phyloP scores from a whole-genome alignment of 2,888 invertebrate species.

The Theretra japonica region DNA sequence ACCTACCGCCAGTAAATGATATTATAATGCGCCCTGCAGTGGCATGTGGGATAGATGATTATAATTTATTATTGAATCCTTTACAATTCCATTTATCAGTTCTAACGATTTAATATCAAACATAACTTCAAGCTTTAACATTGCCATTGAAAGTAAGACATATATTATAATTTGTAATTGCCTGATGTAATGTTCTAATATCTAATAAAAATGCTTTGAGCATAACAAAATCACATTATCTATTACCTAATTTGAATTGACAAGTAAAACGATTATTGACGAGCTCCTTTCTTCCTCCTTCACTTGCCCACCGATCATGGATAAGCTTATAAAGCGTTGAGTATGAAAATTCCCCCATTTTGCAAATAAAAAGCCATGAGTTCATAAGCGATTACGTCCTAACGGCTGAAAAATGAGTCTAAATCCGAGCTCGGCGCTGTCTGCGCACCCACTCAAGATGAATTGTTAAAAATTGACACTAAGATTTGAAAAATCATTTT shows the following conservation, averaged over 20 bases:
- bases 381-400: slow-evolving; percentile 80
- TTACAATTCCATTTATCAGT: too few species aligned
- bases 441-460: slow-evolving; percentile 63
- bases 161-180: too few species aligned
- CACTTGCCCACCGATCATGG: slow-evolving; percentile 29
- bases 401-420: slow-evolving; percentile 78
- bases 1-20: too few species aligned
- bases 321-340: slow-evolving; percentile 68
- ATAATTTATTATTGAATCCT: too few species aligned
- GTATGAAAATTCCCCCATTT: slow-evolving; percentile 71
- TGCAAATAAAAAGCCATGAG: slow-evolving; percentile 74
- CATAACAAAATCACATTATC: neutral
- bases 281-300: neutral
- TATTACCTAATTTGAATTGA: neutral
- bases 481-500: slow-evolving; percentile 51
- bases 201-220: neutral
- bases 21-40: too few species aligned
- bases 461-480: slow-evolving; percentile 71
- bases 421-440: slow-evolving; percentile 59
- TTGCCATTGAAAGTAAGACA: too few species aligned
- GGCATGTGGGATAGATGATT: too few species aligned
- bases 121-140: too few species aligned
- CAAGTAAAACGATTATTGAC: slow-evolving; percentile 1
- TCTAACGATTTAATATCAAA: too few species aligned
- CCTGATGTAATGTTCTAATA: neutral